Conservation (phyloP, 2,888 invertebrate genomes). For the Acanthopleura granulata region DNA sequence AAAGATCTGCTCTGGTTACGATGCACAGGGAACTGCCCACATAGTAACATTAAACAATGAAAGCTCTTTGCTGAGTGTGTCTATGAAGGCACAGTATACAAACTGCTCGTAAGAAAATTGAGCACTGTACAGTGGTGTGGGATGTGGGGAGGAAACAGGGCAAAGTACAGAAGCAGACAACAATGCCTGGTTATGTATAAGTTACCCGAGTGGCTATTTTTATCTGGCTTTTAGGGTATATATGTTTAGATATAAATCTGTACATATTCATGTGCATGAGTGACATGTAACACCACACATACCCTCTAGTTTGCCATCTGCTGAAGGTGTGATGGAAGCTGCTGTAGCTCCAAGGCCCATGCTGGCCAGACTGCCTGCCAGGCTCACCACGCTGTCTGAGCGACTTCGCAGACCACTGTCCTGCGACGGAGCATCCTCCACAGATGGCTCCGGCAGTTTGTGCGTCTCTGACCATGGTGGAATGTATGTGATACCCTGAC, state of each 20-base stretch:
- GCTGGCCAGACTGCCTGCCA: conserved; percentile 53
- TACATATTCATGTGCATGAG: no score
- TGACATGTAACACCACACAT: not conserved
- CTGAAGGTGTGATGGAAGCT: conserved; percentile 28
- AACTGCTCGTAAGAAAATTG: not conserved
- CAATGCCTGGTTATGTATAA: no score
- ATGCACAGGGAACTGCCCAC: no score
- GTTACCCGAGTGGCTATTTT: no score
- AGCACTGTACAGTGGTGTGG: no score
- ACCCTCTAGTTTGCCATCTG: not conserved
- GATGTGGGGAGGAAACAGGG: not conserved
- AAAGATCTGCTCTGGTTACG: no score
- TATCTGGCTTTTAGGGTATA: no score
- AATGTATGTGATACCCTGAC: conserved; percentile 81
- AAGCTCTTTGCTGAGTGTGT: not conserved
- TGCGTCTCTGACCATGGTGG: conserved; percentile 74
- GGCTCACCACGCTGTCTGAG: conserved; percentile 49
- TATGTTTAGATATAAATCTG: no score
- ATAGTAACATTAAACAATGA: no score
- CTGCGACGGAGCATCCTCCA: conserved; percentile 53
- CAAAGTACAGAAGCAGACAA: no score
- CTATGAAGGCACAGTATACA: not conserved
- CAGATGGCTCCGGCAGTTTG: conserved; percentile 22
- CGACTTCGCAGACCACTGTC: conserved; percentile 57
- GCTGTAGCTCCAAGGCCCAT: conserved; percentile 70